Base-by-base conservation (phyloP, 2,888 invertebrate genomes). In the Suillia variegata region DNA sequence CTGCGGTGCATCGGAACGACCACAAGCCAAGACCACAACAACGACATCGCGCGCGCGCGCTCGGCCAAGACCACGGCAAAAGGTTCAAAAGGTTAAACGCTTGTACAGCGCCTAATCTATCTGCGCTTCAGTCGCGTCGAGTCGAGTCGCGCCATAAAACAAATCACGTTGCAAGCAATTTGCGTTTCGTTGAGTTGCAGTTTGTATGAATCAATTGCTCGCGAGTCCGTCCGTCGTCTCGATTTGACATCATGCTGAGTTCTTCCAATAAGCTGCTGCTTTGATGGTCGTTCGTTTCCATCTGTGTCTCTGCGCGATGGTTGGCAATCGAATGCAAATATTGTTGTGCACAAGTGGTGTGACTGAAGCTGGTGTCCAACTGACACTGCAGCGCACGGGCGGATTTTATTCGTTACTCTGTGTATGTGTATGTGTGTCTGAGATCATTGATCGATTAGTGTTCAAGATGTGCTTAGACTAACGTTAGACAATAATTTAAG, bases 181-280 rank as follows among this genome's bases (percentile, higher is more conserved):
- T 75, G 75, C 73, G 72, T 73, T 73, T 73, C 72, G 75, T 74
- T 73, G 72, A 70, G 68, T 73, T 67, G 72, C 72, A 69, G 75
- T 73, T 73, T 75, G 73, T 73, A 73, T 73, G 75, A 73, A 73
- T 73, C 72, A 73, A 73, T 73, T 73, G 75, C 66, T 56, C 65
- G 57, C 52, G 18, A n/a, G 4, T 72, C 73, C 73, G 74, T 73
- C 74, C 73, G 67, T 59, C 66, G 54, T 38, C 20, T 62, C 69
- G 70, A 74, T 72, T 70, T 71, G 78, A 74, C 74, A 72, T 70
- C 77, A 74, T 72, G 77, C 77, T 77, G 77, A 66, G 77, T 69
- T 62, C 64, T 38, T 70, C 18, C 45, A 45, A 45, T 45, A 20
- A 45, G 45, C 18, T 45, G n/a, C n/a, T n/a, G n/a, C n/a, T n/a